Conservation (phyloP, 1,140 invertebrate genomes). For the Heliconius hermathena region DNA sequence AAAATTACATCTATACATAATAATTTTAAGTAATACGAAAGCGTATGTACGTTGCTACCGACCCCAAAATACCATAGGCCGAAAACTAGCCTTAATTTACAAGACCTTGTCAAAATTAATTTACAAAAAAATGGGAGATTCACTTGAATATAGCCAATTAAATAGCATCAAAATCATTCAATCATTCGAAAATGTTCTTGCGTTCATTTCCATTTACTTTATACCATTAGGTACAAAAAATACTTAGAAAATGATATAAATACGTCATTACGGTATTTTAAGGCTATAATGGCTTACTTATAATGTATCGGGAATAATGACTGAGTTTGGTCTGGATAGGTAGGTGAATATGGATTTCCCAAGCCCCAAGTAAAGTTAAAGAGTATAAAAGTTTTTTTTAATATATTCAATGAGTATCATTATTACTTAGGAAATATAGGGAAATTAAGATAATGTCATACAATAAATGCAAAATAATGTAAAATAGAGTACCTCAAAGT, state of each 20-base stretch:
- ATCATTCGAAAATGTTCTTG: neutral
- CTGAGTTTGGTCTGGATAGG: neutral
- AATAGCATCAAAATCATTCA: constrained; percentile 8
- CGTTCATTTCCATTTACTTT: constrained; percentile 1
- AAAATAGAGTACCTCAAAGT: neutral
- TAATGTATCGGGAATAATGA: constrained; percentile 11
- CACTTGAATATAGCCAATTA: constrained; percentile 1
- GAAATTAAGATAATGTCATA: neutral
- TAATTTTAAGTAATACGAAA: constrained; percentile 66
- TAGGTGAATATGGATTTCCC: neutral
- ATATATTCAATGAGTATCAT: neutral
- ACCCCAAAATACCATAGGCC: constrained; percentile 32
- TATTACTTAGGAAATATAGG: neutral
- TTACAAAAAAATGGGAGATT: constrained; percentile 11
- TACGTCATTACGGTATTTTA: constrained; percentile 4
- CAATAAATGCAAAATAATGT: neutral
- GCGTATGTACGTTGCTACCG: constrained; percentile 49
- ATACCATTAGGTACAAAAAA: neutral
- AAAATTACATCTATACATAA: constrained; percentile 66
- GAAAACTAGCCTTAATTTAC: constrained; percentile 9
- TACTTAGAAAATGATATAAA: neutral
- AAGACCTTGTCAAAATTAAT: neutral
- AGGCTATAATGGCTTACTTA: constrained; percentile 14
- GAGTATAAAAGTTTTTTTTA: neutral
- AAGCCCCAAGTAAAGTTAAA: neutral